Evolutionary conservation across 2,888 invertebrate species (phyloP), one percentile per base, ranked within the genome.

Genomic region (Uropetala carovei): DNA sequence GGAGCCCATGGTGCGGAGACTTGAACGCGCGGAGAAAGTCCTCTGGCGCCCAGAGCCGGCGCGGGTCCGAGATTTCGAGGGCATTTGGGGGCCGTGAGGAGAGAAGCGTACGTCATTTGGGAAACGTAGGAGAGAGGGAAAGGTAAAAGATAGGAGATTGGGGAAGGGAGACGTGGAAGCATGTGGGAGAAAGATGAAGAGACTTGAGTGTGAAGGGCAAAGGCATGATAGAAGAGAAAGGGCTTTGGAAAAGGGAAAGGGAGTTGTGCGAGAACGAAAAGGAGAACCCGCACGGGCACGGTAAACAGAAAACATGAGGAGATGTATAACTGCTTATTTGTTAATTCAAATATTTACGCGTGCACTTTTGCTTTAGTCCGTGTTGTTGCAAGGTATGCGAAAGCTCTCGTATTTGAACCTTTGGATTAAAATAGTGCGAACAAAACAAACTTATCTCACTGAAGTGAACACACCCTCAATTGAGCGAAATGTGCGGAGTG

Each of bases 51-150:
- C 86, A 30, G 59, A 60, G 86, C 59, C 60, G 86, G 59, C 86
- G 86, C 86, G 59, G 59, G 60, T 60, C 86, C 22, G 60, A 30
- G 86, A 86, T 86, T 86, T 86, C 86, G 86, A 86, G 86, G 86
- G 86, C 86, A 60, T 64, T 86, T 86, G 27, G 86, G 86, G 86
- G 60, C 60, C 58, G 85, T 14, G 59, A 58, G 83, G 58, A 18
- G 27, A 27, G 58, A 85, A 85, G 30, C 60, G 27, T 27, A 68
- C 16, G 68, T 68, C n/a, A 22, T 16, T 10, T 7, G 64, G 68
- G 0, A 64, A 64, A 7, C 64, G 22, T 10, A 75, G 22, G 27
- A 75, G 75, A 75, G 27, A 75, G 75, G 75, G 75, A 75, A 75
- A 75, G 75, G 75, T 43, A 43, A 43, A 43, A 43, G 43, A 43